Percentiles rank a stretch among this genome's conserved stretches.
Evolutionary conservation across 2,797 vertebrate species (phyloP).

Genomic region (Salmo trutta): DNA sequence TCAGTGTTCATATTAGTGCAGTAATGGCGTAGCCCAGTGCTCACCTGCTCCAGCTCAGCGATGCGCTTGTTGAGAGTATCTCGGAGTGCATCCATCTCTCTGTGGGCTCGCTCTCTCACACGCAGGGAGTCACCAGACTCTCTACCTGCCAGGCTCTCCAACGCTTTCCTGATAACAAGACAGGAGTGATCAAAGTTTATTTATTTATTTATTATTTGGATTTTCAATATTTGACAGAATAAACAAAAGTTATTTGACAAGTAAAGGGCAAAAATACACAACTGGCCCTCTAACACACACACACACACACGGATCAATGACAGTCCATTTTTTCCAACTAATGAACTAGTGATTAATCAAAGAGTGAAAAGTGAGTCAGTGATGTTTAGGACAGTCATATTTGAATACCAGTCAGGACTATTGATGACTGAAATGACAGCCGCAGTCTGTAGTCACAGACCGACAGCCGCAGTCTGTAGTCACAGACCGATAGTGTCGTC

Average conservation of each 20-base stretch:
- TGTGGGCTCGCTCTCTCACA: constrained; percentile 80
- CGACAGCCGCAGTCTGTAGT: too few relatives aligned
- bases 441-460: too few relatives aligned
- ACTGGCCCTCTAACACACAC: not conserved
- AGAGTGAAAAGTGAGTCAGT: not conserved
- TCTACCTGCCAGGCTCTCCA: constrained; percentile 89
- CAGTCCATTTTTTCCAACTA: not conserved
- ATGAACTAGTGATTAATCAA: not conserved
- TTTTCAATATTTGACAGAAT: not conserved
- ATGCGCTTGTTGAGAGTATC: constrained; percentile 77
- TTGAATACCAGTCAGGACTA: not conserved
- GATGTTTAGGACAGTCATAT: too few relatives aligned
- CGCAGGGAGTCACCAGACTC: constrained; percentile 81
- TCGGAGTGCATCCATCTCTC: constrained; percentile 80
- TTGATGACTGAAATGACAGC: too few relatives aligned
- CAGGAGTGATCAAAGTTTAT: not conserved
- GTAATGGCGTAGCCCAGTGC: not conserved
- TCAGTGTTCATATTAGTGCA: not conserved
- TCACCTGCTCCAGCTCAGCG: constrained; percentile 81
- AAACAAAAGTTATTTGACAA: not conserved
- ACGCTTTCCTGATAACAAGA: constrained; percentile 81
- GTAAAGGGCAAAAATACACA: not conserved
- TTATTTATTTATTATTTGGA: not conserved
- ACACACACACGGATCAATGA: not conserved
- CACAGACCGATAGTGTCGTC: too few relatives aligned